These are phyloP conservation scores for Leuctra nigra DNA, from an alignment of 2,888 invertebrate species.

Conservation along the genomic window DNA sequence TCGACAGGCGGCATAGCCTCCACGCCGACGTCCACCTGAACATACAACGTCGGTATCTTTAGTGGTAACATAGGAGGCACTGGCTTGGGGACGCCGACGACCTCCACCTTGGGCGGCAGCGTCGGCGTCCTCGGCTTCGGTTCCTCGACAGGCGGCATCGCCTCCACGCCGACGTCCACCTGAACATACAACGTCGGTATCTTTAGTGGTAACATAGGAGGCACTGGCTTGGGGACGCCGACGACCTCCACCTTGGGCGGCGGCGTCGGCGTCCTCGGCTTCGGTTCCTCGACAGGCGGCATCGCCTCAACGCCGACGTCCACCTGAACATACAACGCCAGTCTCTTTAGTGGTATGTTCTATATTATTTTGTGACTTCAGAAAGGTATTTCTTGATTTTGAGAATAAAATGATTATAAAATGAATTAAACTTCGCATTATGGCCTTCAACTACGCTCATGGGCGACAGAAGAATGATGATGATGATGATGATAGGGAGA, in stretches of 20 bases:
- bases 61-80: slow-evolving; percentile 54
- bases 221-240: slow-evolving; percentile 35
- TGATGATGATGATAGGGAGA: no score
- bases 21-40: slow-evolving; percentile 10
- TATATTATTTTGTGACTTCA: no score
- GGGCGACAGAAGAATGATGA: no score
- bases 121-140: slow-evolving; percentile 32
- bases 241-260: slow-evolving; percentile 32
- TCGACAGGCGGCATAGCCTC: slow-evolving; percentile 5
- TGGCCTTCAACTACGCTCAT: no score
- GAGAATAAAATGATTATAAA: no score
- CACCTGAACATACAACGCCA: slow-evolving; percentile 1
- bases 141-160: neutral
- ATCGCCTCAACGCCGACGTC: slow-evolving; percentile 14
- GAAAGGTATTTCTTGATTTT: no score
- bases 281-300: neutral
- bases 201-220: slow-evolving; percentile 60
- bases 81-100: slow-evolving; percentile 33
- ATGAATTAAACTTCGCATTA: no score
- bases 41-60: no score
- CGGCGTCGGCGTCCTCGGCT: slow-evolving; percentile 32
- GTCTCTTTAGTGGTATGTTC: no score
- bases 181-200: no score
- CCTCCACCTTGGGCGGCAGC: slow-evolving; percentile 32
- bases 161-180: slow-evolving; percentile 15